phyloP scores from a whole-genome alignment of 1,140 invertebrate species.

The Muscidifurax raptorellus region DNA sequence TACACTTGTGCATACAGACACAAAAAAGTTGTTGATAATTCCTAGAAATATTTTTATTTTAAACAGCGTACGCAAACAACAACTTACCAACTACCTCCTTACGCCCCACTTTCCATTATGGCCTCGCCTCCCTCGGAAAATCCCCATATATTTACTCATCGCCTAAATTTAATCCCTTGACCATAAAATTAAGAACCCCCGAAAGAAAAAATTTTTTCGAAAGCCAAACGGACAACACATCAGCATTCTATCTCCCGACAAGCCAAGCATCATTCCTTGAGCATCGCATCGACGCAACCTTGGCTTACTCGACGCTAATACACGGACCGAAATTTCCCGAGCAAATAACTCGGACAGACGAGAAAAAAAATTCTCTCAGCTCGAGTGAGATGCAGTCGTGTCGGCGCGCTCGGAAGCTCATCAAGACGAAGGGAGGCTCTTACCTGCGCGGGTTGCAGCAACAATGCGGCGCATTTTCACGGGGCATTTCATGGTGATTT shows the following conservation, averaged over 20 bases:
- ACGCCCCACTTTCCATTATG: too few species aligned
- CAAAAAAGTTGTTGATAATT: too few species aligned
- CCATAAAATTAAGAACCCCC: background rate
- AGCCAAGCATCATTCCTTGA: background rate
- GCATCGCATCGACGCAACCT: background rate
- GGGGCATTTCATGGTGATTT: slow-evolving; percentile 72
- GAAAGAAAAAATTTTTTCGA: background rate
- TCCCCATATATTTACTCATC: background rate
- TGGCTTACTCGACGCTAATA: background rate
- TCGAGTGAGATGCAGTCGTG: too few species aligned
- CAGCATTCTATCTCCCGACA: background rate
- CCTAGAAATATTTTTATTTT: too few species aligned
- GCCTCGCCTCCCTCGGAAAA: background rate
- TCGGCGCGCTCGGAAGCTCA: background rate
- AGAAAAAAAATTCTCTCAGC: background rate
- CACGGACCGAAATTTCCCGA: background rate
- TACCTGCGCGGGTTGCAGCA: slow-evolving; percentile 54
- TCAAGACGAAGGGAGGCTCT: slow-evolving; percentile 55
- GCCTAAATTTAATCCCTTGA: background rate
- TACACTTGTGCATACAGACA: too few species aligned
- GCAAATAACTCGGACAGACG: background rate
- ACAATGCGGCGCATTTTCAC: slow-evolving; percentile 68
- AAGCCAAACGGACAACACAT: background rate
- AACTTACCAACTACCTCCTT: too few species aligned
- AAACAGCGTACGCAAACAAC: too few species aligned